A percentile compares a stretch with the other conserved stretches of the same genome.
phyloP scores from a whole-genome alignment of 2,888 invertebrate genomes.

The Cerastis leucographa region DNA sequence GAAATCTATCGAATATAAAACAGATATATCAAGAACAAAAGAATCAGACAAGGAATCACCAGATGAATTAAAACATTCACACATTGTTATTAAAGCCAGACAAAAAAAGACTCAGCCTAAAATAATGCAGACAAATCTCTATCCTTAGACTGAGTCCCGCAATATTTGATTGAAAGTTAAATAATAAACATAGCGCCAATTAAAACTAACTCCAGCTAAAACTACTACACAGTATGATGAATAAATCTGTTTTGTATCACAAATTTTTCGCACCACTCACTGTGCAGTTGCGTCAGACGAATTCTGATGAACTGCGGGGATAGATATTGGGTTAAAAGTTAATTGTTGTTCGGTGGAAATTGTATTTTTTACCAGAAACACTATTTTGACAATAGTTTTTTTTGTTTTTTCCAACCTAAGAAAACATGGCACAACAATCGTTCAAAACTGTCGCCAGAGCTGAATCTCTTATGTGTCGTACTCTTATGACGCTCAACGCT shows the following conservation, averaged over 20 bases:
- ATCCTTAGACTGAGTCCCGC: constrained; percentile 51
- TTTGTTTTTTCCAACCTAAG: too few relatives aligned
- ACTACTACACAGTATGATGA: constrained; percentile 56
- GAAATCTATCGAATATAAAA: neutral
- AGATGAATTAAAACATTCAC: constrained; percentile 18
- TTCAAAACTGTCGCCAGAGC: too few relatives aligned
- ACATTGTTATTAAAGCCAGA: constrained; percentile 23
- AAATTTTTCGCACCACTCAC: constrained; percentile 50
- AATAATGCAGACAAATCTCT: constrained; percentile 49
- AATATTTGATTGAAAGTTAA: constrained; percentile 70
- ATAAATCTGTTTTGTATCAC: constrained; percentile 74
- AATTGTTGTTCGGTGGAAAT: constrained; percentile 12
- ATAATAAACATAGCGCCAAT: constrained; percentile 76
- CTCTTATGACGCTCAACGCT: too few relatives aligned
- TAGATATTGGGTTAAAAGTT: constrained; percentile 10
- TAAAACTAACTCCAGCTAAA: constrained; percentile 68
- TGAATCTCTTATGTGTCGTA: too few relatives aligned
- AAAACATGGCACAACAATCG: too few relatives aligned
- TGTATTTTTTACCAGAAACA: neutral
- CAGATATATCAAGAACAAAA: neutral
- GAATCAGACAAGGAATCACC: constrained; percentile 15
- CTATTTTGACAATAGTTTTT: too few relatives aligned
- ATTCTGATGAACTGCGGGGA: constrained; percentile 48
- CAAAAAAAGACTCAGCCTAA: constrained; percentile 37
- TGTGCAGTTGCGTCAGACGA: constrained; percentile 56